Evolutionary conservation across 2,888 invertebrate genomes (phyloP).

Genomic region (Lepidocyrtoides sp.): DNA sequence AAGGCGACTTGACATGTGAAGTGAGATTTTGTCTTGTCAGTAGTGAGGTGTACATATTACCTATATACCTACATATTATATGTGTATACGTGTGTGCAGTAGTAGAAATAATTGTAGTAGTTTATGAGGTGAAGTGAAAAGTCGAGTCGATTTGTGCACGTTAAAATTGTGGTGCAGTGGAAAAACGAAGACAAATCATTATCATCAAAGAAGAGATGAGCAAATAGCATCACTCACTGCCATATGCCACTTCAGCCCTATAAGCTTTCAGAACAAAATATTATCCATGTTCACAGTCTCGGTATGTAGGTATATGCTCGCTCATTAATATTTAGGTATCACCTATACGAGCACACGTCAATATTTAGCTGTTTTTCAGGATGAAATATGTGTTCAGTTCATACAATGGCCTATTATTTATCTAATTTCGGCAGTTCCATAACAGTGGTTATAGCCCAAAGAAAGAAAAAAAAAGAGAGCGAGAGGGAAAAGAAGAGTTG

Average conservation of each 20-base stretch:
- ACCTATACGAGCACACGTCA: neutral
- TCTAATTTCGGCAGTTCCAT: conserved; percentile 54
- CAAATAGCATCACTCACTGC: neutral
- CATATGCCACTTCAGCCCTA: neutral
- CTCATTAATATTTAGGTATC: no score
- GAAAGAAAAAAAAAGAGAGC: neutral
- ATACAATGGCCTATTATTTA: conserved; percentile 29
- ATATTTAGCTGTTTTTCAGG: conserved; percentile 41
- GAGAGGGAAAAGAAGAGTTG: conserved; percentile 16
- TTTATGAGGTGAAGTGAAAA: conserved; percentile 44
- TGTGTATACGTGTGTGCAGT: neutral
- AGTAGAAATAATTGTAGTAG: no score
- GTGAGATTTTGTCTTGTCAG: neutral
- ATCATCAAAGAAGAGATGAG: neutral
- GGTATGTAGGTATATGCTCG: no score
- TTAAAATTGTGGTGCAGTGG: conserved; percentile 14
- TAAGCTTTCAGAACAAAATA: neutral
- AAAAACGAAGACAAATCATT: no score
- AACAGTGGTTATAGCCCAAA: neutral
- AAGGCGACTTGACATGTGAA: conserved; percentile 22
- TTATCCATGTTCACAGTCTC: no score
- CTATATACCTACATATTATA: neutral
- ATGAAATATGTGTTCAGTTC: neutral
- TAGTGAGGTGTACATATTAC: neutral
- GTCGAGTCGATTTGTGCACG: neutral